Evolutionary conservation across 2,113 vertebrate species (phyloP), one percentile per base, ranked within the genome.

Genomic region (Excalfactoria chinensis): DNA sequence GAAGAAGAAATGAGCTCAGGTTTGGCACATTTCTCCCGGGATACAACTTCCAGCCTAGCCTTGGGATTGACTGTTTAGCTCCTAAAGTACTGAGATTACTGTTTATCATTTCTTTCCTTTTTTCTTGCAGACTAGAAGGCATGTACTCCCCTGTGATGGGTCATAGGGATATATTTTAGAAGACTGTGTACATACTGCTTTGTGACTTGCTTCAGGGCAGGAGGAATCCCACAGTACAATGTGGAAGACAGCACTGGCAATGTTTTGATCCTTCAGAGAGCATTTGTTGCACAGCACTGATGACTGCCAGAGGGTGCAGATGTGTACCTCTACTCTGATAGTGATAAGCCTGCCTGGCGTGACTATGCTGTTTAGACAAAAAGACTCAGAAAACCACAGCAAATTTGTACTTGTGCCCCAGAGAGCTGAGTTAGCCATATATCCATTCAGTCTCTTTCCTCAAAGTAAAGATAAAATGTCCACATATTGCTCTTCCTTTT

Each of bases 11-110:
- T 94, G 74, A 96, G 32, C 69, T 96, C 84, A 93, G 7, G 0
- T 93, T 96, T 95, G 95, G 88, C 90, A 67, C 51, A 74, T 81
- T 94, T 92, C 91, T 95, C 74, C 34, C 87, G 90, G 66, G 88
- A 90, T 87, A 49, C 22, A 58, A 34, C 43, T 84, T 90, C 21
- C 34, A 86, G 62, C 81, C 48, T 53, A 89, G 58, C 46, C 63
- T 62, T 84, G 30, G 68, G 40, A 84, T 86, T 84, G 56, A 19
- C 25, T 91, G 13, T 84, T 90, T 48, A 77, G 51, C 9, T 81
- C 28, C 67, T 69, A 16, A 35, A 74, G 28, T 92, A 34, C 63
- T 83, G 34, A 81, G 34, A 32, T 76, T 26, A 7, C 60, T 89
- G 40, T 66, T 82, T 63, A 56, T 88, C 0, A 0, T 58, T 86